These are phyloP conservation scores for Gallinago media DNA, from an alignment of 2,113 vertebrate species.

Conservation along the genomic window DNA sequence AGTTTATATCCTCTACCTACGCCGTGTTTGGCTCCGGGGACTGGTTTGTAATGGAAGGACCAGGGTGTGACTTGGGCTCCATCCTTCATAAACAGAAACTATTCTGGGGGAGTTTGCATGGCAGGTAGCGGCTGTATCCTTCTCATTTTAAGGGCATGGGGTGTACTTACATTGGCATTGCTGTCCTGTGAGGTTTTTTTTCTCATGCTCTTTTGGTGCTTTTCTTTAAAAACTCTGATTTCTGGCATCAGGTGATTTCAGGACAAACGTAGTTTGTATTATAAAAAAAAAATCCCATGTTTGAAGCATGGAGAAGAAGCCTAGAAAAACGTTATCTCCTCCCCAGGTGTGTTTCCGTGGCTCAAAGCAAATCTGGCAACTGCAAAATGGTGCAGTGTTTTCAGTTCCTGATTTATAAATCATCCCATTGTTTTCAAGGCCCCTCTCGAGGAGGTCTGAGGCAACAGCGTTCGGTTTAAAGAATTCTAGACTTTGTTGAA, in stretches of 20 bases:
- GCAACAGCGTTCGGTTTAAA: neutral
- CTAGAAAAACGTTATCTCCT: neutral
- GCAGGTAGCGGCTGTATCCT: rapidly evolving
- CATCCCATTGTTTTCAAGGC: neutral
- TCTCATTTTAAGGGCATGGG: neutral
- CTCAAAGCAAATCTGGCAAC: neutral
- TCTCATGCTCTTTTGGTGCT: neutral
- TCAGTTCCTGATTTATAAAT: neutral
- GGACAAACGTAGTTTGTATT: neutral
- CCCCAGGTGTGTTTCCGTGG: neutral
- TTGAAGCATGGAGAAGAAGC: neutral
- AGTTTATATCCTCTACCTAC: neutral
- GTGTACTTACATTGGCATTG: neutral
- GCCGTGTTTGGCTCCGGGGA: neutral
- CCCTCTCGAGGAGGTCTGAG: neutral
- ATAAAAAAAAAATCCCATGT: neutral
- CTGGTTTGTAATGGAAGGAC: neutral
- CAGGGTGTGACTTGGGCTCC: neutral
- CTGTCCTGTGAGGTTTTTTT: neutral
- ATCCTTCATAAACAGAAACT: neutral
- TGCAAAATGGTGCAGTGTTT: neutral
- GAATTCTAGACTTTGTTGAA: neutral
- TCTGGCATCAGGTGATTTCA: neutral
- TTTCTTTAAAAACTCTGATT: neutral
- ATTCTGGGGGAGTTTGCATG: neutral